These are phyloP conservation scores for Nymphalis io DNA, from an alignment of 1,140 invertebrate genomes.

Conservation along the genomic window DNA sequence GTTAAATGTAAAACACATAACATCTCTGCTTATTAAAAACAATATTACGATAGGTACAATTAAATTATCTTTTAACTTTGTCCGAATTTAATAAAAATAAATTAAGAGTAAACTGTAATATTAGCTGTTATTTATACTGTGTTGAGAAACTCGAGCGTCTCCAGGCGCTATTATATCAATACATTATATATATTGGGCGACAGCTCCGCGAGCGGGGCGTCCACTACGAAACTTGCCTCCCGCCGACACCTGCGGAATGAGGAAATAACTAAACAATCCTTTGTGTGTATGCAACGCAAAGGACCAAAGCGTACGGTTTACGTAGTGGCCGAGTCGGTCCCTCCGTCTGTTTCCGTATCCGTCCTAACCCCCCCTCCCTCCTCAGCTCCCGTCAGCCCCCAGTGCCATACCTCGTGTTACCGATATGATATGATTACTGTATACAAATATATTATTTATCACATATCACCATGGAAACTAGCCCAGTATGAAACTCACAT, in stretches of 20 bases:
- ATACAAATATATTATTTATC: not conserved
- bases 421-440: not conserved
- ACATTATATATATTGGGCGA: no score
- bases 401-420: constrained; percentile 15
- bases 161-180: no score
- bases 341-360: constrained; percentile 1
- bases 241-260: no score
- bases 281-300: no score
- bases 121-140: constrained; percentile 16
- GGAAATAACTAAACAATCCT: no score
- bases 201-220: not conserved
- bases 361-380: constrained; percentile 1
- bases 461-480: not conserved
- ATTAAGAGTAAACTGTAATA: constrained; percentile 8
- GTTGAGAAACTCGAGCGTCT: not conserved
- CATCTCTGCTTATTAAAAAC: constrained; percentile 14
- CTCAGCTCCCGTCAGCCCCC: not conserved
- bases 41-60: not conserved
- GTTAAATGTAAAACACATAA: not conserved
- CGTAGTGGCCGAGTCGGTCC: not conserved
- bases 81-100: constrained; percentile 25
- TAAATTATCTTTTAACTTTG: constrained; percentile 22
- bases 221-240: not conserved
- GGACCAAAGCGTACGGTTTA: no score
- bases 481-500: not conserved